phyloP scores from a whole-genome alignment of 1,140 invertebrate genomes.

The Copidosoma floridanum region DNA sequence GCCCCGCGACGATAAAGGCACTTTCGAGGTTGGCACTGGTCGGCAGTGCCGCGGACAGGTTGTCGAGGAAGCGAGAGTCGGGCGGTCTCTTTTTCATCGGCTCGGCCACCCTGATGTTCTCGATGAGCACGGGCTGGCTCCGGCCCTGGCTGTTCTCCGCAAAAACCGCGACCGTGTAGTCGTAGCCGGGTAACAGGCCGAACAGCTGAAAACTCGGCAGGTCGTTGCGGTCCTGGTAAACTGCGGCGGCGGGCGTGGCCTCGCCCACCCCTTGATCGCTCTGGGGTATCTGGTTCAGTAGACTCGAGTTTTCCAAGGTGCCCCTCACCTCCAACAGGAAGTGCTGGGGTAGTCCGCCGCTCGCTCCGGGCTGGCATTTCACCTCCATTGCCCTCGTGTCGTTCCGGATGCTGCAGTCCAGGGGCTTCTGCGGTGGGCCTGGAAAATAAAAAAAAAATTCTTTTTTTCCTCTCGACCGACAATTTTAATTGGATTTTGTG shows the following conservation, averaged over 20 bases:
- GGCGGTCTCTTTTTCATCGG: constrained; percentile 40
- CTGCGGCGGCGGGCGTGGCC: constrained; percentile 51
- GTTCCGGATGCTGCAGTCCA: constrained; percentile 68
- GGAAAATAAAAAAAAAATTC: constrained; percentile 29
- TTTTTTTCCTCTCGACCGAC: not conserved
- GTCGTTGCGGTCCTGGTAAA: constrained; percentile 62
- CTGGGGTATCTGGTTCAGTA: constrained; percentile 58
- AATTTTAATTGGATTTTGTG: too few species aligned
- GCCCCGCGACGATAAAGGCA: constrained; percentile 40
- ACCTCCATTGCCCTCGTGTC: constrained; percentile 67
- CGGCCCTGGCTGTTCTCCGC: constrained; percentile 71
- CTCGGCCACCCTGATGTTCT: constrained; percentile 59
- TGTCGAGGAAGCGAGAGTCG: constrained; percentile 43
- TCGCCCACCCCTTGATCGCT: constrained; percentile 57
- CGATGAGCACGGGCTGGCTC: constrained; percentile 63
- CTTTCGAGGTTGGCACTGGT: constrained; percentile 34
- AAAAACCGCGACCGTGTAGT: constrained; percentile 68
- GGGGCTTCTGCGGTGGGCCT: constrained; percentile 69
- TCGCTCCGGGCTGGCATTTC: constrained; percentile 72
- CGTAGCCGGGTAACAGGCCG: constrained; percentile 64
- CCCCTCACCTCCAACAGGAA: constrained; percentile 81
- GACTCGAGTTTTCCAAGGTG: constrained; percentile 51
- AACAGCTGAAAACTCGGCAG: constrained; percentile 66
- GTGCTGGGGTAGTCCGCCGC: constrained; percentile 78
- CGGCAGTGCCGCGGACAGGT: constrained; percentile 44